These are phyloP conservation scores for Philonicus albiceps DNA, from an alignment of 2,888 invertebrate species.

Conservation along the genomic window DNA sequence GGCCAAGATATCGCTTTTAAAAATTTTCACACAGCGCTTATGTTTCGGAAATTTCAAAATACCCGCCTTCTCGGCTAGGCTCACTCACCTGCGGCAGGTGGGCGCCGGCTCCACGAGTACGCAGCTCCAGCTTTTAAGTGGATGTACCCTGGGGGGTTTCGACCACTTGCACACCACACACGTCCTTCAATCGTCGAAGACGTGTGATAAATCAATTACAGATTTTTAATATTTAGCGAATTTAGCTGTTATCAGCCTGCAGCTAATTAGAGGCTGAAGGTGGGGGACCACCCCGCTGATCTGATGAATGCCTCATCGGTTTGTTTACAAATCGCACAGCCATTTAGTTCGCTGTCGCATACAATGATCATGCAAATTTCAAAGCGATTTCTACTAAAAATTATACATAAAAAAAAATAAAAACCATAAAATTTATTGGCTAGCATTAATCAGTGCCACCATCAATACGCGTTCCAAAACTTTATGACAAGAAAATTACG, in stretches of 20 bases:
- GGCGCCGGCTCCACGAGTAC: too few relatives aligned
- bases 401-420: background rate
- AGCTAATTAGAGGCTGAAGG: background rate
- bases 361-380: constrained; percentile 9
- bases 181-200: background rate
- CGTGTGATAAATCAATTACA: background rate
- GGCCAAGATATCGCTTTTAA: background rate
- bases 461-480: background rate
- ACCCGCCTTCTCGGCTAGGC: background rate
- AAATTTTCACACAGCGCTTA: background rate
- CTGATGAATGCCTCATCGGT: background rate
- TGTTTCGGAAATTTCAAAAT: background rate
- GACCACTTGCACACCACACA: background rate
- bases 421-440: background rate
- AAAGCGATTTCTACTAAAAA: background rate
- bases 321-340: background rate
- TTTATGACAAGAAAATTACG: background rate
- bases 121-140: background rate
- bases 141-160: background rate
- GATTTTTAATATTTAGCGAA: background rate
- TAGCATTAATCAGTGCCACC: background rate
- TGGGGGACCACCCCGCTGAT: background rate
- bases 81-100: background rate
- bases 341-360: background rate
- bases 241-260: background rate